Evolutionary conservation across 64 coral and sea anemone species (phyloP), one percentile per base, ranked within the genome.

Genomic region (Cladopsammia gracilis): DNA sequence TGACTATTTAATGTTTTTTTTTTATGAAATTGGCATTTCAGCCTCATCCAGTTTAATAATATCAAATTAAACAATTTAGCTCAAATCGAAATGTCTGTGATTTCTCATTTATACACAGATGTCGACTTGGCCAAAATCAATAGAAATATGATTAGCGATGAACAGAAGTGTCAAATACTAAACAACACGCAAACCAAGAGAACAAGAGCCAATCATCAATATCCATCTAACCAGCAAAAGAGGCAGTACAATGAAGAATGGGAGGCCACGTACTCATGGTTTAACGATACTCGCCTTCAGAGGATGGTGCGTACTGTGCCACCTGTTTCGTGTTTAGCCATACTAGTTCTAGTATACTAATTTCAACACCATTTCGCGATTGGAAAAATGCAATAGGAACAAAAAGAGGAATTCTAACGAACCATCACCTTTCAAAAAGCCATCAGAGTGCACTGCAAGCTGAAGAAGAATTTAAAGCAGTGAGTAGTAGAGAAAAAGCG

Each of bases 231-330:
- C 75, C 69, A 22, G 0, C 92, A 94, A 89, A 94, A 94, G 92
- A 89, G 77, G 78, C 45, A 14, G 79, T 94, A 89, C n/a, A 94
- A 94, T 83, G 86, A 86, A 64, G 86, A 94, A 56, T 94, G 92
- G 86, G 92, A 94, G 86, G 70, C 71, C 3, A 84, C 75, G 24
- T 94, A 89, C 68, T 49, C 92, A 75, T 89, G 77, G 78, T 84
- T 94, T n/a, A n/a, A 79, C 70, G 78, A 4, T 89, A 94, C 82
- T 94, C 86, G 3, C n/a, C 60, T 43, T 49, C 61, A 18, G n/a
- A 85, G 47, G 70, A 94, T 94, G 87, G 93, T 60, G 86, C 85
- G 53, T 87, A 87, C 73, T 93, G 91, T 73, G 48, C 86, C 60
- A 88, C 54, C 85, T 94, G 92, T 94, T 89, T 70, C 88, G 54